phyloP scores from a whole-genome alignment of 2,888 invertebrate genomes.

The Pseudanteris insignis region DNA sequence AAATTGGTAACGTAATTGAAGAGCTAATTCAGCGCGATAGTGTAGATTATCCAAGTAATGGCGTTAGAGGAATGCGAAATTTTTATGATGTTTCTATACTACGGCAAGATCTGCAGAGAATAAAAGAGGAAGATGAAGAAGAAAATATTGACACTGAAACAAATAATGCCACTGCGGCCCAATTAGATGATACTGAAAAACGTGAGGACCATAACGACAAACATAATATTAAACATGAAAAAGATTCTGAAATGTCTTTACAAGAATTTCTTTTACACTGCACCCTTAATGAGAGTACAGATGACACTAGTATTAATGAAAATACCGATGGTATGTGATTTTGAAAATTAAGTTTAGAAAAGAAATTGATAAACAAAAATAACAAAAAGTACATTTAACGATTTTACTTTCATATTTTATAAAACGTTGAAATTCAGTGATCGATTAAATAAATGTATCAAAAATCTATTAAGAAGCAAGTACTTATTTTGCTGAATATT shows the following conservation, averaged over 20 bases:
- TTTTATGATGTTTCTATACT: constrained; percentile 46
- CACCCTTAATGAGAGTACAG: constrained; percentile 30
- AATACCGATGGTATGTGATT: constrained; percentile 23
- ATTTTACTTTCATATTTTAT: too few relatives aligned
- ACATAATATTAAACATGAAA: constrained; percentile 13
- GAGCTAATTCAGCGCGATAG: constrained; percentile 3
- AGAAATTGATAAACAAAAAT: too few relatives aligned
- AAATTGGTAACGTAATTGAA: constrained; percentile 50
- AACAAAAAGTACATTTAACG: too few relatives aligned
- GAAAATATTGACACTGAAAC: constrained; percentile 35
- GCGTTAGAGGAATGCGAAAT: constrained; percentile 45
- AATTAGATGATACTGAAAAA: constrained; percentile 47
- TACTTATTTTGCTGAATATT: too few relatives aligned
- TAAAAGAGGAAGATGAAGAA: constrained; percentile 55
- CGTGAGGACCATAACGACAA: constrained; percentile 41
- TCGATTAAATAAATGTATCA: too few relatives aligned
- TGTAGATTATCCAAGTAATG: constrained; percentile 42
- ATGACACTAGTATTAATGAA: constrained; percentile 29
- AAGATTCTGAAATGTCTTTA: constrained; percentile 26
- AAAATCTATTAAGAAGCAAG: too few relatives aligned
- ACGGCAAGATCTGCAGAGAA: constrained; percentile 55
- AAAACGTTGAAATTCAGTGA: too few relatives aligned
- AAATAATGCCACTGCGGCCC: constrained; percentile 41
- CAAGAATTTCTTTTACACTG: constrained; percentile 39
- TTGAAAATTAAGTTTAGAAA: too few relatives aligned